phyloP scores from a whole-genome alignment of 2,113 vertebrate genomes.

The Pelusios castaneus region DNA sequence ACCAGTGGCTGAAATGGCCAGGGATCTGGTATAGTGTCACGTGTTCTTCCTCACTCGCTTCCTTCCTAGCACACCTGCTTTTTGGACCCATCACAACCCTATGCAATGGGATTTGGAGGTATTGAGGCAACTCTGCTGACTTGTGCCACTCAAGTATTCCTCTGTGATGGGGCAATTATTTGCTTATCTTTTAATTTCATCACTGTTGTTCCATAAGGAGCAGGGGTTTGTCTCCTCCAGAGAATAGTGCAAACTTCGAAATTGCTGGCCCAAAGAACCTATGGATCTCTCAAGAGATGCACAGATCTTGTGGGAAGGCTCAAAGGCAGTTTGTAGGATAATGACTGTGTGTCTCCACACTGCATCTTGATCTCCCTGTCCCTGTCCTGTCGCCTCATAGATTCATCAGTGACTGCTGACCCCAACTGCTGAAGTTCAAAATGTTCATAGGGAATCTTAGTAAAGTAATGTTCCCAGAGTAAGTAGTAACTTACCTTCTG shows the following conservation, averaged over 20 bases:
- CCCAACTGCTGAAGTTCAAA: not conserved
- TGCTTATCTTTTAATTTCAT: not conserved
- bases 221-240: not conserved
- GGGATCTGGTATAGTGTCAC: not conserved
- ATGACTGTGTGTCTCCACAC: not conserved
- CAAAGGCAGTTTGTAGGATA: not conserved
- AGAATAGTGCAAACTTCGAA: rapidly evolving
- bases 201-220: not conserved
- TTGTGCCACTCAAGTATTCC: not conserved
- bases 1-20: not conserved
- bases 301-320: not conserved
- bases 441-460: not conserved
- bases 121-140: not conserved
- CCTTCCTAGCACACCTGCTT: not conserved
- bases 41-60: not conserved
- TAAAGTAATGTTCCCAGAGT: not conserved
- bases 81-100: not conserved
- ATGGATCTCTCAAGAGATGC: not conserved
- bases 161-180: not conserved
- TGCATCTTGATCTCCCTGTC: rapidly evolving
- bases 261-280: not conserved
- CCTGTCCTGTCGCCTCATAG: not conserved
- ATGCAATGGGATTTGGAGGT: not conserved
- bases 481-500: not conserved
- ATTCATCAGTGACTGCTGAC: not conserved